A percentile compares a stretch with the other conserved stretches of the same genome.
phyloP scores from a whole-genome alignment of 2,113 vertebrate species.

The Macrotus californicus region DNA sequence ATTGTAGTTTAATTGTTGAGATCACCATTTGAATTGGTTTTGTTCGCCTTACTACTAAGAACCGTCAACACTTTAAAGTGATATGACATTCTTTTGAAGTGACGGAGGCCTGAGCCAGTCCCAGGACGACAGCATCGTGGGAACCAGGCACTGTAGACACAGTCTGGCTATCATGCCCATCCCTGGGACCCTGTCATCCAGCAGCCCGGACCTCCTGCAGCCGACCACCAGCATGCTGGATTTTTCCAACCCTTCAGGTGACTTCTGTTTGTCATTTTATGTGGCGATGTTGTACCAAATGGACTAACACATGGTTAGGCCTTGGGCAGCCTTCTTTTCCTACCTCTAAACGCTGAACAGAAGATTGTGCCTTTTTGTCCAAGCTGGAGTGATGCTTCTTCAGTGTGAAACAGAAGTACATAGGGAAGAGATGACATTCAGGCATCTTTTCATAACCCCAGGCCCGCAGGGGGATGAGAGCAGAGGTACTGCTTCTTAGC shows the following conservation, averaged over 20 bases:
- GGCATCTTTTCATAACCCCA: neutral
- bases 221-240: slow-evolving; percentile 91
- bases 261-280: slow-evolving; percentile 32
- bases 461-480: neutral
- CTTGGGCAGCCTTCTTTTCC: neutral
- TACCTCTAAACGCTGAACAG: neutral
- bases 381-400: neutral
- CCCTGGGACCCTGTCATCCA: slow-evolving; percentile 92
- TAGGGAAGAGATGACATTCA: neutral
- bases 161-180: slow-evolving; percentile 97
- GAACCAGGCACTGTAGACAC: slow-evolving; percentile 93
- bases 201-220: slow-evolving; percentile 95
- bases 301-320: neutral
- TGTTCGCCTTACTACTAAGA: slow-evolving; percentile 4
- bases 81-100: slow-evolving; percentile 77
- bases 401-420: neutral
- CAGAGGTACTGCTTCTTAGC: neutral
- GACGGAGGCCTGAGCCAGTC: slow-evolving; percentile 93
- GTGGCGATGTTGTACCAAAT: neutral
- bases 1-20: neutral
- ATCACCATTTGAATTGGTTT: neutral
- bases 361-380: neutral
- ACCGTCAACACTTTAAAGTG: slow-evolving; percentile 35
- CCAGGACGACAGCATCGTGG: slow-evolving; percentile 97
- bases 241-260: slow-evolving; percentile 95